Conservation (phyloP, 2,888 invertebrate genomes). For the Drosophila conformis region DNA sequence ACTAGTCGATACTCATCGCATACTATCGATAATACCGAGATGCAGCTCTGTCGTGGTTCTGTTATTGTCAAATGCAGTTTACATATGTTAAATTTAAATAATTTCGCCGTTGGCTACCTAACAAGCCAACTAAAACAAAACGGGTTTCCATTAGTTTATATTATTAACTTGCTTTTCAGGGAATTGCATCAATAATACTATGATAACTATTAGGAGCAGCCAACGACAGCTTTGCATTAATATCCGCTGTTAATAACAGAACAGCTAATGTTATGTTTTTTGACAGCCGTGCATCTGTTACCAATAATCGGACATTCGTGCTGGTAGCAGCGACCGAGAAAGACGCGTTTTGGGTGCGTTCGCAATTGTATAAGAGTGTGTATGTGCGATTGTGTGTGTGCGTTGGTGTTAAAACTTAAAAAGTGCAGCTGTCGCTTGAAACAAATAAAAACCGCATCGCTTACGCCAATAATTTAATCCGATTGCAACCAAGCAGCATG, state of each 20-base stretch:
- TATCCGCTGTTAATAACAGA: constrained; percentile 44
- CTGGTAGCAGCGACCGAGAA: constrained; percentile 63
- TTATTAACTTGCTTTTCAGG: neutral
- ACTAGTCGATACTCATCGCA: neutral
- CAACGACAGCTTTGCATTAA: neutral
- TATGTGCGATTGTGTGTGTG: constrained; percentile 9
- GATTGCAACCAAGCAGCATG: constrained; percentile 32
- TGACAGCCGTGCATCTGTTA: constrained; percentile 18
- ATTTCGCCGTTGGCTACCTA: neutral
- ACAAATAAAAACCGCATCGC: constrained; percentile 64
- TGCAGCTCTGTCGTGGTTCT: neutral
- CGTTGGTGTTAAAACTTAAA: constrained; percentile 52
- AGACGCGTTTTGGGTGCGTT: constrained; percentile 67
- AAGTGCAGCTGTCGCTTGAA: constrained; percentile 75
- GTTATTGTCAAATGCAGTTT: neutral
- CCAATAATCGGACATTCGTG: constrained; percentile 52
- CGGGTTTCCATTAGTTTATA: neutral
- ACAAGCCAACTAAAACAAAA: neutral
- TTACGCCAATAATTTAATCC: constrained; percentile 26
- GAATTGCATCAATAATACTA: neutral
- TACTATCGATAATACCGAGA: constrained; percentile 20
- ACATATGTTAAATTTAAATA: constrained; percentile 44
- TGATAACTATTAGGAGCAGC: neutral
- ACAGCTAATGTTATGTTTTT: constrained; percentile 26
- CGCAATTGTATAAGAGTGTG: constrained; percentile 29